Base-by-base conservation (phyloP, 2,888 invertebrate genomes). In the Scaptomyza polygonia region DNA sequence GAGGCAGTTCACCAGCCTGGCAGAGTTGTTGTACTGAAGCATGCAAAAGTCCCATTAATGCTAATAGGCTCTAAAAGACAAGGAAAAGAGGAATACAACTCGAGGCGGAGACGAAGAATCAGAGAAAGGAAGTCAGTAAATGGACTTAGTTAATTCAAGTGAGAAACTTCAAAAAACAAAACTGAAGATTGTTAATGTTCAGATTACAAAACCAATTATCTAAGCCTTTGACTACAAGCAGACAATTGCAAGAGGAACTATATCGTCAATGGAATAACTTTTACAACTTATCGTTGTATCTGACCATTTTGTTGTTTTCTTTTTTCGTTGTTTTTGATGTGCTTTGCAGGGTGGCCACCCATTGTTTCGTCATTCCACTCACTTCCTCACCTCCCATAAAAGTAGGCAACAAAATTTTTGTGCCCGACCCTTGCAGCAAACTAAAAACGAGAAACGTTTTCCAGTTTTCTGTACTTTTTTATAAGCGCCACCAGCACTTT, bases 31-130 rank as follows among this genome's bases (percentile, higher is more conserved):
- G 77, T 81, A 81, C 67, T 73, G 71, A 73, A 75, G 84, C 86
- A 81, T 84, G 84, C 84, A 84, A 86, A 76, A 83, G 81, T 74
- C 74, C 83, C 83, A 86, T 84, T 84, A 86, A 77, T 79, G 80
- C 83, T 86, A 84, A 84, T 84, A 83, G 84, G 86, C 76, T 74
- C 80, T 63, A 77, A 77, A 82, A 73, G 78, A 75, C 77, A 66
- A 77, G 34, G 61, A 39, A 59, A 52, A 76, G 58, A 65, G 47
- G 56, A 55, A 76, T 58, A 62, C 57, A 65, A 65, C 64, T 61
- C 43, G 48, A 59, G 55, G 62, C 25, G 5, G 25, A 25, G 25
- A 5, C 25, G 25, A 25, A 25, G 25, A 25, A 5, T 25, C 5
- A 43, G 61, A 77, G 75, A 74, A 63, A 67, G 69, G 64, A 55